phyloP scores from a whole-genome alignment of 2,113 vertebrate species.

The Salvelinus alpinus region DNA sequence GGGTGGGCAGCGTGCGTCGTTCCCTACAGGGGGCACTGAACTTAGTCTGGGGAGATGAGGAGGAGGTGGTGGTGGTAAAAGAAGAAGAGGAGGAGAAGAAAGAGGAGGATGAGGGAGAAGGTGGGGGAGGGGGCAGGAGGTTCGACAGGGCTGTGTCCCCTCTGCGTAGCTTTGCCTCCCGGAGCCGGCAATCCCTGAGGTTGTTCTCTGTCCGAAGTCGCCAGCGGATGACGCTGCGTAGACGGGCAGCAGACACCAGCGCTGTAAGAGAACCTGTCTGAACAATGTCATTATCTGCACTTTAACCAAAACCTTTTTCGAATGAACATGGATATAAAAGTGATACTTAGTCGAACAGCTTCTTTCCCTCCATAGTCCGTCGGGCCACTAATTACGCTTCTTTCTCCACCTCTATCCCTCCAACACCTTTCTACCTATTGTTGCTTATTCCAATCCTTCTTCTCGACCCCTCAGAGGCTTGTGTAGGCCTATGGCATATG shows the following conservation, averaged over 20 bases:
- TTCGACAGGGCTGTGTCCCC: slow-evolving; percentile 84
- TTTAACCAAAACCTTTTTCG: no score
- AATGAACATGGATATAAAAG: no score
- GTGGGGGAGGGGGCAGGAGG: slow-evolving; percentile 50
- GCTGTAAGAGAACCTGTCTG: slow-evolving; percentile 74
- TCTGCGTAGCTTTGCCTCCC: slow-evolving; percentile 83
- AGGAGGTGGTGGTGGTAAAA: slow-evolving; percentile 36
- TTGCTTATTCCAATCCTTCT: no score
- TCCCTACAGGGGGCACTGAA: slow-evolving; percentile 87
- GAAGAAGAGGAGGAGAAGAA: slow-evolving; percentile 46
- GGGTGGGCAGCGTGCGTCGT: slow-evolving; percentile 82
- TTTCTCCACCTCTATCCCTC: no score
- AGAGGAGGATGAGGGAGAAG: slow-evolving; percentile 2
- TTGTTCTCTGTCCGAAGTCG: slow-evolving; percentile 81
- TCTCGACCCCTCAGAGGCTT: no score
- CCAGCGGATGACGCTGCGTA: slow-evolving; percentile 79
- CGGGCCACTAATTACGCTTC: no score
- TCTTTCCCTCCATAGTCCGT: no score
- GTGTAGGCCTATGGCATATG: no score
- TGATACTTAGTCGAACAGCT: no score
- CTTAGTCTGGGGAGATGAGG: slow-evolving; percentile 74
- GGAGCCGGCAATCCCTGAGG: slow-evolving; percentile 83
- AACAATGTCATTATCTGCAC: background rate
- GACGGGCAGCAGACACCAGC: slow-evolving; percentile 73
- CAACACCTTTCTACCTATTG: no score